A percentile compares a stretch with the other conserved stretches of the same genome.
These are phyloP conservation scores for Trachelus troglodyta DNA, from an alignment of 2,888 invertebrate species.

Conservation along the genomic window DNA sequence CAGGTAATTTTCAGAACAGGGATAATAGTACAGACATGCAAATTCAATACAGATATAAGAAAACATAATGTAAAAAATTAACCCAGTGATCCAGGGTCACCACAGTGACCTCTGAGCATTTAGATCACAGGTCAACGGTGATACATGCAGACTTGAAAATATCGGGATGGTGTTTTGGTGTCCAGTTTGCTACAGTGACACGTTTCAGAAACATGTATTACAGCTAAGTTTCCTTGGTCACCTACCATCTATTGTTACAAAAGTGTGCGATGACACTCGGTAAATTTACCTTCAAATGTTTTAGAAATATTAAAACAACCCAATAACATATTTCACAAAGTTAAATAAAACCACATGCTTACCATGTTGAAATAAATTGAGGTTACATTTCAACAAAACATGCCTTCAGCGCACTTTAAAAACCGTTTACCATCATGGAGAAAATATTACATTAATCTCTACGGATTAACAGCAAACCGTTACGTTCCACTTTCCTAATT, in stretches of 20 bases:
- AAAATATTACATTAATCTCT: neutral
- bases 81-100: neutral
- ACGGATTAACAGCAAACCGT: neutral
- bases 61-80: slow-evolving; percentile 5
- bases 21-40: neutral
- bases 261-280: neutral
- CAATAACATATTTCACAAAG: neutral
- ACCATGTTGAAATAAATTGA: neutral
- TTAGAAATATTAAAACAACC: neutral
- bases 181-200: slow-evolving; percentile 27
- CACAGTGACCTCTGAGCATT: neutral
- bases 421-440: neutral
- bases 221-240: slow-evolving; percentile 21
- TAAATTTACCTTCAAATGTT: neutral
- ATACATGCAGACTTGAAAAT: slow-evolving; percentile 23
- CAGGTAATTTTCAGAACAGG: neutral
- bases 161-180: slow-evolving; percentile 29
- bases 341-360: neutral
- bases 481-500: neutral
- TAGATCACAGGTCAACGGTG: neutral
- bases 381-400: neutral
- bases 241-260: slow-evolving; percentile 27
- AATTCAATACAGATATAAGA: neutral
- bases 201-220: slow-evolving; percentile 20
- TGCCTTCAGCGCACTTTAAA: neutral